These are phyloP conservation scores for Malthinus seriepunctatus DNA, from an alignment of 2,888 invertebrate genomes.

Conservation along the genomic window DNA sequence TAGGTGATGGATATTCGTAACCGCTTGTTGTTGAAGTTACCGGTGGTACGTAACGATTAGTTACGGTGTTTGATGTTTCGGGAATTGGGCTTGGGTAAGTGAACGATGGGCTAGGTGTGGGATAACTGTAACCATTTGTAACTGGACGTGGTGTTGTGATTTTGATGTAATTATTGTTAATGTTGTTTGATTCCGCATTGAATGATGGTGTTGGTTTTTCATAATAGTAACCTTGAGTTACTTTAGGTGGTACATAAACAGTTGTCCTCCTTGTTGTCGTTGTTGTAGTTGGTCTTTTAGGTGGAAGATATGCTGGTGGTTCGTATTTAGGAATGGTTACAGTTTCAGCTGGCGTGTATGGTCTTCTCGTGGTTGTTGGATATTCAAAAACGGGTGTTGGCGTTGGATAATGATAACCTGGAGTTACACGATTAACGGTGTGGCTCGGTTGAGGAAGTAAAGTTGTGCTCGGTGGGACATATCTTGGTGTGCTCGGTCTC, in stretches of 20 bases:
- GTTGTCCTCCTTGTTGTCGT: not conserved
- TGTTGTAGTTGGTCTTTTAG: not conserved
- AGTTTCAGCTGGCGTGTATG: not conserved
- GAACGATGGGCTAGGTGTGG: not conserved
- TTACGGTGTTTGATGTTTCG: slow-evolving; percentile 7
- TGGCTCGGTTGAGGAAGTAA: not conserved
- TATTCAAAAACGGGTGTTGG: slow-evolving; percentile 13
- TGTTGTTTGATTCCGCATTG: not conserved
- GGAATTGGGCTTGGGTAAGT: not conserved
- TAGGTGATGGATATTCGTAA: slow-evolving; percentile 38
- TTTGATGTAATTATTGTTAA: not conserved
- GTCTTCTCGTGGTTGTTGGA: not conserved
- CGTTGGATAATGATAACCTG: slow-evolving; percentile 9
- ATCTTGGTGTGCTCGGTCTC: not conserved
- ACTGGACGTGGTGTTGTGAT: not conserved
- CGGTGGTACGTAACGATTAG: slow-evolving; percentile 19
- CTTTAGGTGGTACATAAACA: not conserved
- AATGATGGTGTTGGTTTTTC: not conserved
- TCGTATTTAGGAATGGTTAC: not conserved
- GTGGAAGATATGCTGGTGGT: not conserved
- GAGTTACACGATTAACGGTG: slow-evolving; percentile 7
- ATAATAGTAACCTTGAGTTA: not conserved
- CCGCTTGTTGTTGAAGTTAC: slow-evolving; percentile 22
- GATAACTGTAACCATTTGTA: not conserved
- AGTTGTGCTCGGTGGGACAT: not conserved